phyloP scores from a whole-genome alignment of 2,888 invertebrate genomes.

The Synergus japonicus region DNA sequence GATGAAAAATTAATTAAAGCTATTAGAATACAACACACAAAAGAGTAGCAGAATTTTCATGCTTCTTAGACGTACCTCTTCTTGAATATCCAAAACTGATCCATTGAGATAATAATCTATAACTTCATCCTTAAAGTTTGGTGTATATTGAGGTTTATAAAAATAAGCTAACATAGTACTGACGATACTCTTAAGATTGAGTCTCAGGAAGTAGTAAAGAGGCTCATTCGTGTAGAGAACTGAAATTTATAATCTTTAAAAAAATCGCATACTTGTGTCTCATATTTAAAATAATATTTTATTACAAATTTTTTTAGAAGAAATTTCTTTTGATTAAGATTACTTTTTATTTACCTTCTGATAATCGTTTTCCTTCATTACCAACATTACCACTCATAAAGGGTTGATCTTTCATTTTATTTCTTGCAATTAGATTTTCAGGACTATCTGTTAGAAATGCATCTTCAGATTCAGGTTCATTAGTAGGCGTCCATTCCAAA shows the following conservation, averaged over 20 bases:
- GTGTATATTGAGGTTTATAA: not conserved
- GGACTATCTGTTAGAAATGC: constrained; percentile 56
- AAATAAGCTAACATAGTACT: not conserved
- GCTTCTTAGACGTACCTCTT: no score
- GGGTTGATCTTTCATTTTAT: constrained; percentile 53
- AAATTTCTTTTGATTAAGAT: not conserved
- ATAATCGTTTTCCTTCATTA: constrained; percentile 55
- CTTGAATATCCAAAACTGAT: not conserved
- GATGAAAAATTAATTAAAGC: no score
- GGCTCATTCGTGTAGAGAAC: no score
- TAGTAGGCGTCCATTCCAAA: constrained; percentile 55
- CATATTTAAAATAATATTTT: no score
- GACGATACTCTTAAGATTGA: no score
- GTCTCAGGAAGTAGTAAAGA: no score
- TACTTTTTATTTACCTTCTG: constrained; percentile 46
- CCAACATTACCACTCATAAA: constrained; percentile 54
- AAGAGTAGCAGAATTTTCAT: no score
- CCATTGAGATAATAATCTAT: not conserved
- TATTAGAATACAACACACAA: no score
- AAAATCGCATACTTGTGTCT: no score
- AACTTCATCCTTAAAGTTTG: not conserved
- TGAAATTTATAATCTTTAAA: no score
- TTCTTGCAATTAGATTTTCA: constrained; percentile 46
- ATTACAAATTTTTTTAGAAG: no score
- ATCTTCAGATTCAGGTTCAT: constrained; percentile 53